phyloP scores from a whole-genome alignment of 2,113 vertebrate species.

The Phalacrocorax carbo region DNA sequence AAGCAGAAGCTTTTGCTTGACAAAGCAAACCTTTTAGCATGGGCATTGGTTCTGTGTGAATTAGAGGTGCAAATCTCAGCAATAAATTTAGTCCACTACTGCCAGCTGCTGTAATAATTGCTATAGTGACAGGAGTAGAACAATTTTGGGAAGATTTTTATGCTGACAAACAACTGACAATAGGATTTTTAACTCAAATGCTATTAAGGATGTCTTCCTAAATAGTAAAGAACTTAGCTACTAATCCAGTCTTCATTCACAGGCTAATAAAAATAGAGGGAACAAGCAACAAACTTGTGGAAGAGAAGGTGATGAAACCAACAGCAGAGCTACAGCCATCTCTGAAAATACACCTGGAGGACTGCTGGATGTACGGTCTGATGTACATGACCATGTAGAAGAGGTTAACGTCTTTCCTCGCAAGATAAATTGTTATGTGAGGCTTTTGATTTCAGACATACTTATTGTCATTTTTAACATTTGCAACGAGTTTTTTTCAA shows the following conservation, averaged over 20 bases:
- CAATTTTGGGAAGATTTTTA: too few species aligned
- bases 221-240: background rate
- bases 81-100: background rate
- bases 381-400: slow-evolving; percentile 76
- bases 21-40: background rate
- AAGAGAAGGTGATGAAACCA: background rate
- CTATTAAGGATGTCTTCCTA: background rate
- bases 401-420: slow-evolving; percentile 66
- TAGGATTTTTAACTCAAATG: background rate
- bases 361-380: slow-evolving; percentile 68
- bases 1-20: background rate
- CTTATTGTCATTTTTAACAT: background rate
- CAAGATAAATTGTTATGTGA: background rate
- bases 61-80: background rate
- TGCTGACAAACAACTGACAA: background rate
- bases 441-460: background rate
- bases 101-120: background rate
- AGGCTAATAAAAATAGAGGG: background rate
- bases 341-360: slow-evolving; percentile 28
- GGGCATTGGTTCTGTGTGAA: background rate
- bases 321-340: slow-evolving; percentile 50
- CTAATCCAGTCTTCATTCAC: background rate
- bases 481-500: background rate
- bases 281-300: slow-evolving; percentile 29
- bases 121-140: background rate